phyloP scores from a whole-genome alignment of 35 echinoderm and acorn worm species.

The Heliocidaris tuberculata region DNA sequence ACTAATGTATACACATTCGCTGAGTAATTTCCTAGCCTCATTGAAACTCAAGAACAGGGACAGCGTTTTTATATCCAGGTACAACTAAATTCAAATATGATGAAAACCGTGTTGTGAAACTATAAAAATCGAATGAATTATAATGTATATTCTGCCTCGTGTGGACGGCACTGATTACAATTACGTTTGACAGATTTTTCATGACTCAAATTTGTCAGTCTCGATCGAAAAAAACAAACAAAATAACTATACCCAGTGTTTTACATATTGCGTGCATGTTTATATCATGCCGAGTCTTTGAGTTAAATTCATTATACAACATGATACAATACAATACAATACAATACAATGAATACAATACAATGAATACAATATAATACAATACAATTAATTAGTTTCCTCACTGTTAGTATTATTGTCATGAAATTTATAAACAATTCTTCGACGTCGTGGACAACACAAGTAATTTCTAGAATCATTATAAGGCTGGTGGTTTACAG shows the following conservation, averaged over 20 bases:
- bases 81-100: not conserved
- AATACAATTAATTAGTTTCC: too few relatives aligned
- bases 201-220: not conserved
- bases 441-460: too few relatives aligned
- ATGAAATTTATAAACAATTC: too few relatives aligned
- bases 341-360: too few relatives aligned
- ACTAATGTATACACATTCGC: not conserved
- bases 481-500: too few relatives aligned
- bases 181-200: not conserved
- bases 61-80: not conserved
- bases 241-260: too few relatives aligned
- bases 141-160: not conserved
- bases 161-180: too few relatives aligned
- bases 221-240: too few relatives aligned
- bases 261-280: not conserved
- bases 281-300: not conserved
- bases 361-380: too few relatives aligned
- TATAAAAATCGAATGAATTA: not conserved
- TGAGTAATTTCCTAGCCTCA: not conserved
- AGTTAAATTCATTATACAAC: not conserved
- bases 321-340: too few relatives aligned
- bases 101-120: not conserved
- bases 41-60: not conserved
- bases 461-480: too few relatives aligned
- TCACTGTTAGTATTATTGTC: too few relatives aligned